Base-by-base conservation (phyloP, 2,113 vertebrate species). In the Monopterus albus region DNA sequence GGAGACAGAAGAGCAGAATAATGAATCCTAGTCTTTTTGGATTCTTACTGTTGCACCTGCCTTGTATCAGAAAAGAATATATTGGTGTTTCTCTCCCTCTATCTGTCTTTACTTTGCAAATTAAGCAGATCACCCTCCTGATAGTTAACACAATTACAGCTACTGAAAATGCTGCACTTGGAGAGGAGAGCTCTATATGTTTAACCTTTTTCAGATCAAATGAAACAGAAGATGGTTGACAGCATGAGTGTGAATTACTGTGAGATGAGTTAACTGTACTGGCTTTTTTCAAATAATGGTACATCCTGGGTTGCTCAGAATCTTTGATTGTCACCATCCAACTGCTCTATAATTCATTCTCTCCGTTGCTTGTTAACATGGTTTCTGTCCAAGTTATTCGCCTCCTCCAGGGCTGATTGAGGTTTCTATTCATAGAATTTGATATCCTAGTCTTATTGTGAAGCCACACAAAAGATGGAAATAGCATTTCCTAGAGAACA, bases 381-480 rank as follows among this genome's bases (percentile, higher is more conserved):
- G 25, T 75, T 64, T 53, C 78, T 51, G 45, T 67, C 72, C 64
- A 74, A 82, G 55, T 71, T 70, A 43, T 50, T 18, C 23, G 53
- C 79, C 73, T 86, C 67, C 76, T 73, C 29, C 57, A 5, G 63
- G 60, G 55, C 82, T 70, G 79, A 83, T n/a, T 82, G 75, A 45
- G 71, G 42, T 69, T 82, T 72, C 81, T 86, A 84, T 84, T 86
- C 81, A 82, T 82, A 75, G 73, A 25, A 43, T 75, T 76, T 62
- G 69, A 79, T 75, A 74, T 50, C 72, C 78, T 81, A 65, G 75
- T 74, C 74, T 75, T 69, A 81, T 84, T 84, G 76, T 81, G 74
- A 61, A 25, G 46, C 38, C 52, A 42, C 42, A 84, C 75, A 78
- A 85, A 78, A 15, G 68, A 23, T 35, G 35, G 75, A 39, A 78